phyloP scores from a whole-genome alignment of 2,888 invertebrate species.

The Apamea sordens region DNA sequence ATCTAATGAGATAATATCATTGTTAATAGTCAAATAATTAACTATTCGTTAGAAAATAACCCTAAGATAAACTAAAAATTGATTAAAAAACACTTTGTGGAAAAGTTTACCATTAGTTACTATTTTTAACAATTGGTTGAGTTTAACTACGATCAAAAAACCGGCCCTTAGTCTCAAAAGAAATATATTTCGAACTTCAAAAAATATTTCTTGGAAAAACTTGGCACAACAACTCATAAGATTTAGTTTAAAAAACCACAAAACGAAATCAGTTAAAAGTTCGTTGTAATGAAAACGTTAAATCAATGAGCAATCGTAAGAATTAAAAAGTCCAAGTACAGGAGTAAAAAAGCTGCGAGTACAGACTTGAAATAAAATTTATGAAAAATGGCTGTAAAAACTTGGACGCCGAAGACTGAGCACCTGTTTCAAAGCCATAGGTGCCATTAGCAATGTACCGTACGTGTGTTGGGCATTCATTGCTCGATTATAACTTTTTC shows the following conservation, averaged over 20 bases:
- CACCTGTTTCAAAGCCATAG: slow-evolving; percentile 62
- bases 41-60: too few relatives aligned
- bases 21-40: too few relatives aligned
- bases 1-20: too few relatives aligned
- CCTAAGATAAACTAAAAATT: too few relatives aligned
- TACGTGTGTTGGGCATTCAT: slow-evolving; percentile 63
- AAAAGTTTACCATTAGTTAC: too few relatives aligned
- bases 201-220: neutral
- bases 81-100: too few relatives aligned
- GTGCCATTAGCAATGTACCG: slow-evolving; percentile 58
- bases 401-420: slow-evolving; percentile 31
- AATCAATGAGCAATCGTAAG: neutral
- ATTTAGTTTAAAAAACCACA: neutral
- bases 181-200: neutral
- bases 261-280: neutral
- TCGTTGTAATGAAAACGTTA: neutral
- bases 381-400: slow-evolving; percentile 40
- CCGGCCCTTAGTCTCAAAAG: neutral
- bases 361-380: slow-evolving; percentile 16
- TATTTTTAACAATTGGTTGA: too few relatives aligned
- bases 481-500: slow-evolving; percentile 64
- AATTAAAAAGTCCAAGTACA: neutral
- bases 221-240: neutral
- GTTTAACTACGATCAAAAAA: too few relatives aligned
- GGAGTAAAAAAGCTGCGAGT: neutral